Evolutionary conservation across 2,888 invertebrate species (phyloP).

Genomic region (Allacma fusca): DNA sequence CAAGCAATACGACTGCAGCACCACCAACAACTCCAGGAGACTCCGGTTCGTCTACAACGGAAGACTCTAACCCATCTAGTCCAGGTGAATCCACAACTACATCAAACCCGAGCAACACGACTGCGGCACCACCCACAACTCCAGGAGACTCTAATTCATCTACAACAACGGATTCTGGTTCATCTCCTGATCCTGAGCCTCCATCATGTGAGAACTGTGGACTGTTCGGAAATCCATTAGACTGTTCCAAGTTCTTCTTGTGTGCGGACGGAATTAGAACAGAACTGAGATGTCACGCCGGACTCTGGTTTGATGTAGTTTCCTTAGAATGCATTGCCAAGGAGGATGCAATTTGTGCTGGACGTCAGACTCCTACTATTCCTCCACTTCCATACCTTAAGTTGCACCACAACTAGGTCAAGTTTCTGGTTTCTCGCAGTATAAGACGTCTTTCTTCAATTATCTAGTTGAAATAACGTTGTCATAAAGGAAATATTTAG

Average conservation of each 20-base stretch:
- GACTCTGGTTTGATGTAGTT: slow-evolving; percentile 12
- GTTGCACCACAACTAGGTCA: no score
- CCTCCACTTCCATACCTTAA: background rate
- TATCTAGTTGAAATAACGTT: no score
- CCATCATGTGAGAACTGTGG: slow-evolving; percentile 21
- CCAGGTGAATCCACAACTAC: no score
- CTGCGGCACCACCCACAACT: background rate
- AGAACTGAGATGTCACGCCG: slow-evolving; percentile 25
- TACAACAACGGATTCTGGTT: background rate
- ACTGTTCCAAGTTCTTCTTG: slow-evolving; percentile 28
- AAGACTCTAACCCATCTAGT: background rate
- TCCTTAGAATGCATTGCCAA: slow-evolving; percentile 6
- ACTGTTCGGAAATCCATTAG: slow-evolving; percentile 25
- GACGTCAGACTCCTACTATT: background rate
- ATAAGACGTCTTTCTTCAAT: no score
- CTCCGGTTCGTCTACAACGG: background rate
- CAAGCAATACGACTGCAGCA: background rate
- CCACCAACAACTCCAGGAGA: background rate
- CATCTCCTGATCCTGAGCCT: background rate
- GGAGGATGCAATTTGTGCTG: slow-evolving; percentile 21
- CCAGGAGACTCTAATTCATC: background rate
- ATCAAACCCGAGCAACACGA: no score
- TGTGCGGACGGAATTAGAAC: slow-evolving; percentile 18
- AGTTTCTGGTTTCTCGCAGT: no score
- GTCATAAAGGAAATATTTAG: no score